phyloP scores from a whole-genome alignment of 2,113 vertebrate species.

The Ophthalmolycus amberensis region DNA sequence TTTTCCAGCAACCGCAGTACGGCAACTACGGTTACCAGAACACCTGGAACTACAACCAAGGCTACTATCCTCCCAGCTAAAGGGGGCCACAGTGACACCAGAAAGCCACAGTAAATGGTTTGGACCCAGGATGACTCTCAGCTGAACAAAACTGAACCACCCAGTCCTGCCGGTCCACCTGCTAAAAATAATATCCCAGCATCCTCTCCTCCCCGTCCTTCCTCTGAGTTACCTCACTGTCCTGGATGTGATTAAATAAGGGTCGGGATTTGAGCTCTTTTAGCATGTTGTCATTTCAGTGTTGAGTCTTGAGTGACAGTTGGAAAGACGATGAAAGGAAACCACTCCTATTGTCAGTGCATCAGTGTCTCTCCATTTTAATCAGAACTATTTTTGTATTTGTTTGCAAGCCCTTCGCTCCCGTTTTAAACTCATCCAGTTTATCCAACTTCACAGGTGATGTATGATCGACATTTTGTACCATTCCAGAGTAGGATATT shows the following conservation, averaged over 20 bases:
- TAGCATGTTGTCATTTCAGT: slow-evolving; percentile 23
- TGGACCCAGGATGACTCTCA: slow-evolving; percentile 8
- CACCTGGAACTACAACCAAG: slow-evolving; percentile 86
- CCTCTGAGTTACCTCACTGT: slow-evolving; percentile 42
- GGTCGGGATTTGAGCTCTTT: slow-evolving; percentile 10
- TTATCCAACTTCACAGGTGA: slow-evolving; percentile 39
- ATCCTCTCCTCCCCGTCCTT: slow-evolving; percentile 47
- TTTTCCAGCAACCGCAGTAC: slow-evolving; percentile 81
- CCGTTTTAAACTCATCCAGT: slow-evolving; percentile 57
- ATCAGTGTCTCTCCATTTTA: slow-evolving; percentile 59
- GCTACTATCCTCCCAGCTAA: slow-evolving; percentile 86
- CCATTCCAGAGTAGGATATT: slow-evolving; percentile 64
- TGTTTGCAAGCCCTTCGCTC: slow-evolving; percentile 40
- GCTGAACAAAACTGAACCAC: slow-evolving; percentile 46
- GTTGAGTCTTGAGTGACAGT: slow-evolving; percentile 22
- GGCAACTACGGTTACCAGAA: slow-evolving; percentile 83
- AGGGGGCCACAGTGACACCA: slow-evolving; percentile 9
- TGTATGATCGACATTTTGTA: slow-evolving; percentile 58
- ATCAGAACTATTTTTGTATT: slow-evolving; percentile 78
- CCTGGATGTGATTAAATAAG: slow-evolving; percentile 30
- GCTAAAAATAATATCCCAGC: slow-evolving; percentile 31
- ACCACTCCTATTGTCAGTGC: slow-evolving; percentile 19
- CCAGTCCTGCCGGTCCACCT: slow-evolving; percentile 7
- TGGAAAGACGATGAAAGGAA: slow-evolving; percentile 36
- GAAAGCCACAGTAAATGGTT: slow-evolving; percentile 7